Percentiles rank a stretch among this genome's conserved stretches.
Conservation (phyloP, 1,140 invertebrate genomes). For the Brachionus sp. region DNA sequence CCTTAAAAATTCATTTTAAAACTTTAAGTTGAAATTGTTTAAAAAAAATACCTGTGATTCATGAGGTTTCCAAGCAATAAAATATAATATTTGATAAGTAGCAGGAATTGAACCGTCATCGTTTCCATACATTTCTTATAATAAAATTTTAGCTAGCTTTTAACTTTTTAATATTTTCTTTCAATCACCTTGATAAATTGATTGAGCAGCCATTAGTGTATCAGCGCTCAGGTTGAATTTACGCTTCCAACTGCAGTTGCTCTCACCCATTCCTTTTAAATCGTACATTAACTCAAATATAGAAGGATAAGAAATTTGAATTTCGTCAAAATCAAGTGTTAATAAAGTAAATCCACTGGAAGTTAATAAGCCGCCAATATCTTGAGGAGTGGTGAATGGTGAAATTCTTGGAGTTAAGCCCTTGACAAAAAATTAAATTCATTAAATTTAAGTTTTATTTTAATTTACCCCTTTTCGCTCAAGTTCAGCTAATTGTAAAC, state of each 20-base stretch:
- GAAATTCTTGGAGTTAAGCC: constrained; percentile 89
- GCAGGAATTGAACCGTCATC: constrained; percentile 71
- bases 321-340: constrained; percentile 88
- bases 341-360: constrained; percentile 86
- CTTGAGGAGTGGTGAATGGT: constrained; percentile 78
- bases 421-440: constrained; percentile 51
- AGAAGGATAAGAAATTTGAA: constrained; percentile 82
- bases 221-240: constrained; percentile 74
- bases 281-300: constrained; percentile 94
- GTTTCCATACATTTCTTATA: constrained; percentile 77
- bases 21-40: neutral
- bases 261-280: constrained; percentile 87
- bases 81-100: constrained; percentile 91
- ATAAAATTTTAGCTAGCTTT: constrained; percentile 49
- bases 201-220: constrained; percentile 76
- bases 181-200: constrained; percentile 75
- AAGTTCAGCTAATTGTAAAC: constrained; percentile 86
- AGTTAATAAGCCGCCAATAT: constrained; percentile 75
- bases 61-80: constrained; percentile 96
- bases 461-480: constrained; percentile 74
- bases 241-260: constrained; percentile 77
- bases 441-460: neutral
- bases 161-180: neutral
- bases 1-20: constrained; percentile 47
- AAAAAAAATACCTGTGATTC: constrained; percentile 65